phyloP scores from a whole-genome alignment of 2,113 vertebrate genomes.

The Muscicapa adusta region DNA sequence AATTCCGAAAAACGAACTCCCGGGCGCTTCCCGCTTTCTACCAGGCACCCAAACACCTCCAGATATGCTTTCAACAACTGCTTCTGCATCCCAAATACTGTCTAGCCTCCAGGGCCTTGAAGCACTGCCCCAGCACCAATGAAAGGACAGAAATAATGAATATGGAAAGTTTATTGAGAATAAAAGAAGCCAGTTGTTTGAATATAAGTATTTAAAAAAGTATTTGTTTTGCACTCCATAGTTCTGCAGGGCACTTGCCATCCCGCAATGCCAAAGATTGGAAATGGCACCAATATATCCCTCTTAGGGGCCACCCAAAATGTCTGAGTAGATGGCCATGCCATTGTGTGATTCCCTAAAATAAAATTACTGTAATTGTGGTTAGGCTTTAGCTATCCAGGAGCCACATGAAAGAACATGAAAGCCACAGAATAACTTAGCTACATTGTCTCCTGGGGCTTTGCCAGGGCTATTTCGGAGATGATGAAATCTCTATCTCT shows the following conservation, averaged over 20 bases:
- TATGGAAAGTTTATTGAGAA: not conserved
- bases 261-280: not conserved
- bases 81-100: not conserved
- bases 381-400: constrained; percentile 48
- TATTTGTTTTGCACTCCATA: not conserved
- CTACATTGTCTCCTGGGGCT: constrained; percentile 39
- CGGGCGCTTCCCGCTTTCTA: not conserved
- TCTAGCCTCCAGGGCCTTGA: not conserved
- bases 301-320: constrained; percentile 61
- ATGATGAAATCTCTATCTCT: constrained; percentile 53
- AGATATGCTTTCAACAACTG: not conserved
- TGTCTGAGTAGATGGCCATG: constrained; percentile 14
- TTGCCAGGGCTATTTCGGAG: constrained; percentile 55
- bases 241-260: constrained; percentile 24
- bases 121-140: not conserved
- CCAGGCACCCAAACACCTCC: not conserved
- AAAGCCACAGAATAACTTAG: constrained; percentile 64
- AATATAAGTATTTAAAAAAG: not conserved
- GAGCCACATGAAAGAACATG: constrained; percentile 54
- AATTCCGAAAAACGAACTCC: constrained; percentile 6
- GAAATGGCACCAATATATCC: constrained; percentile 34
- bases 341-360: constrained; percentile 57
- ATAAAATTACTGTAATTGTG: constrained; percentile 65
- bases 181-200: not conserved
- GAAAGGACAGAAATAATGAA: not conserved